Evolutionary conservation across 2,888 invertebrate species (phyloP).

Genomic region (Leptopilina myrica): DNA sequence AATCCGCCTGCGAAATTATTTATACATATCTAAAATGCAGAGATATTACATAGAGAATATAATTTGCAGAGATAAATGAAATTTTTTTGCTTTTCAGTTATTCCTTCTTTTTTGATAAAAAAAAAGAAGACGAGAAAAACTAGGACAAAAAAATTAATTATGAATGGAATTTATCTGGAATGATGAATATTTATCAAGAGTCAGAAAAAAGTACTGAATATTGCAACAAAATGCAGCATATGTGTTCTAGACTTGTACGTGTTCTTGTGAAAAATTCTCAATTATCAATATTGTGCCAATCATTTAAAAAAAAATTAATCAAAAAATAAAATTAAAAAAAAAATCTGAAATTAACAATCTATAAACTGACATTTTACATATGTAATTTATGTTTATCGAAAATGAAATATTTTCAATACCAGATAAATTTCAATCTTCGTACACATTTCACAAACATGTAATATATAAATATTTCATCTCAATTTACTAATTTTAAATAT

Average conservation of each 20-base stretch:
- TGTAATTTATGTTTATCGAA: not conserved
- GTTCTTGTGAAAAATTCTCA: not conserved
- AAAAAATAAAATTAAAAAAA: too few relatives aligned
- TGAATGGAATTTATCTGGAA: conserved; percentile 7
- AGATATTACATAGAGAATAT: conserved; percentile 40
- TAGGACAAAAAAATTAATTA: not conserved
- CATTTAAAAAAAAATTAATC: not conserved
- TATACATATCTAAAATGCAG: not conserved
- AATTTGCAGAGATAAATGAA: conserved; percentile 40
- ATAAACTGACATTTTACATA: not conserved
- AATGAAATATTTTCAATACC: conserved; percentile 5
- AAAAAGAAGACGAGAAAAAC: not conserved
- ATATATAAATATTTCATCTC: not conserved
- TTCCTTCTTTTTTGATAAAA: not conserved
- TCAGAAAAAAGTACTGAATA: conserved; percentile 11
- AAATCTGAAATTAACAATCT: not conserved
- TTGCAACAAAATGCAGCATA: conserved; percentile 6
- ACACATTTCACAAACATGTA: not conserved
- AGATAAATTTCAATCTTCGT: not conserved
- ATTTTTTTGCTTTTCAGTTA: not conserved
- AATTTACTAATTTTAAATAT: not conserved
- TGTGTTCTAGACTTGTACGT: not conserved
- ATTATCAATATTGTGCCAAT: conserved; percentile 12
- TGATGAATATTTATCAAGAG: conserved; percentile 1
- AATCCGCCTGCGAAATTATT: too few relatives aligned